Base-by-base conservation (phyloP, 2,888 invertebrate species). In the Elysia crispata region DNA sequence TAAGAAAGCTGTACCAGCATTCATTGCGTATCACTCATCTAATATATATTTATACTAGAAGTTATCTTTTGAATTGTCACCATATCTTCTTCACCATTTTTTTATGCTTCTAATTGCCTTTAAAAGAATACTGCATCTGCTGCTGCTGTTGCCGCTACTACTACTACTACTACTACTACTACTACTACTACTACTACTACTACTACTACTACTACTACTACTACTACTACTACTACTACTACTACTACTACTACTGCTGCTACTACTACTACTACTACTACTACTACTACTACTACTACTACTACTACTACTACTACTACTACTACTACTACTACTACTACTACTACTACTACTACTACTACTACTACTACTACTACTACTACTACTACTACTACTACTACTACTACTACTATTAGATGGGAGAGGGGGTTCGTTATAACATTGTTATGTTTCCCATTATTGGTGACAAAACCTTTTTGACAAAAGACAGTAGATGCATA, bases 161-260 rank as follows among this genome's bases (percentile, higher is more conserved):
- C 31, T 69, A 69, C 69, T 69, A 69, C 69, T 69, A 69, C 69
- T 69, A 69, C 69, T 69, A 69, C 69, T 69, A 28, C 28, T 69
- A 18, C 69, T 69, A 28, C 69, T 69, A 28, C 69, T 69, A 69
- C 69, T 69, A 69, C 69, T 69, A 69, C 69, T 69, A 69, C 69
- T 69, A 28, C 69, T 69, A 28, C 69, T 69, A 28, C 69, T 25
- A 28, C 69, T 69, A n/a, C n/a, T n/a, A n/a, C n/a, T n/a, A n/a
- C n/a, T n/a, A n/a, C n/a, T n/a, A n/a, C n/a, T 54, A 54, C 54
- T 54, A 54, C 54, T 54, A 54, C 54, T 54, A 54, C 54, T 54
- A 54, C 54, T 54, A 54, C 54, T 54, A 54, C 54, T 54, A 54
- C 54, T 54, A 54, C 54, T n/a, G n/a, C n/a, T n/a, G n/a, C n/a